Conservation (phyloP, 1,140 invertebrate genomes). For the Cephus cinctus region DNA sequence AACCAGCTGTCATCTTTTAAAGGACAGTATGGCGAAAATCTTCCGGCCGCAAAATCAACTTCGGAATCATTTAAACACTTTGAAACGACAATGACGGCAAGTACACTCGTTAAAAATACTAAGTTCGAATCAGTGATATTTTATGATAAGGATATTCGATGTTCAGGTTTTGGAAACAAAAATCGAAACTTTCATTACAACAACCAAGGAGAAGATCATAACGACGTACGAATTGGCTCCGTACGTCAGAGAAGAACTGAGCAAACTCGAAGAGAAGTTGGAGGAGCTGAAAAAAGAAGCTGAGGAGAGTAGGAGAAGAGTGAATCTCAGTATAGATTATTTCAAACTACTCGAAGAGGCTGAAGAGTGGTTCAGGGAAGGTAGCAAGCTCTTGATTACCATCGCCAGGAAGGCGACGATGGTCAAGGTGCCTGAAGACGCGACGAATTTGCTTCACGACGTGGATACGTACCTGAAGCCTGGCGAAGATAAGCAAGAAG, state of each 20-base stretch:
- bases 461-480: conserved; percentile 69
- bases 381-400: conserved; percentile 68
- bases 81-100: conserved; percentile 77
- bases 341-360: conserved; percentile 61
- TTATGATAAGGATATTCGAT: conserved; percentile 19
- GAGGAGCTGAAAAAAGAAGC: conserved; percentile 70
- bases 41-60: conserved; percentile 67
- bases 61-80: conserved; percentile 75
- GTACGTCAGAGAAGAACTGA: conserved; percentile 65
- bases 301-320: conserved; percentile 62
- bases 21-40: conserved; percentile 72
- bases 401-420: conserved; percentile 67
- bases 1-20: conserved; percentile 64
- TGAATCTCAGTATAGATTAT: conserved; percentile 60
- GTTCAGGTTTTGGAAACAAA: conserved; percentile 69
- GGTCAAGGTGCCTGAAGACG: conserved; percentile 65
- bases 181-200: conserved; percentile 71
- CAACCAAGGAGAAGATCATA: conserved; percentile 66
- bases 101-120: conserved; percentile 20
- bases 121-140: conserved; percentile 3
- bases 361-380: conserved; percentile 74
- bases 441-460: conserved; percentile 61
- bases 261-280: conserved; percentile 71
- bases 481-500: conserved; percentile 67
- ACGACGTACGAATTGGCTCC: conserved; percentile 60